phyloP scores from a whole-genome alignment of 2,797 vertebrate genomes.

The Sebastes variabilis region DNA sequence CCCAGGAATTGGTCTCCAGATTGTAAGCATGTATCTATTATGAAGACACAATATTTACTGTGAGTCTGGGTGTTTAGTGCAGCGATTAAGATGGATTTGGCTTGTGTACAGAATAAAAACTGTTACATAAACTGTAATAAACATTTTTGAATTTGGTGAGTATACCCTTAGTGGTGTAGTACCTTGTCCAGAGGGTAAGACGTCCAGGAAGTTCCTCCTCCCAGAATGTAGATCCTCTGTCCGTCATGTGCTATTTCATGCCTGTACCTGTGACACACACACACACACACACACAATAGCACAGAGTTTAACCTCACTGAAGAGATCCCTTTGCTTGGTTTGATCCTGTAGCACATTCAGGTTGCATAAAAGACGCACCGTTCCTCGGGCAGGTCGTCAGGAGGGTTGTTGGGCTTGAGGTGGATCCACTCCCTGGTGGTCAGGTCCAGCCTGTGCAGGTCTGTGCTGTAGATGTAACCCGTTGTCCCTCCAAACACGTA shows the following conservation, averaged over 20 bases:
- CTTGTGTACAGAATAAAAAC: background rate
- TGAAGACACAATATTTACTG: background rate
- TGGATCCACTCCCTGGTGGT: conserved; percentile 96
- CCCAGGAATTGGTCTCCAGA: conserved; percentile 98
- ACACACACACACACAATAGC: background rate
- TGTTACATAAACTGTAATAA: background rate
- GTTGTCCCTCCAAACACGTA: conserved; percentile 99
- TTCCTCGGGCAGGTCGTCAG: conserved; percentile 95
- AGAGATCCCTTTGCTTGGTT: background rate
- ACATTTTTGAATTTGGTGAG: background rate
- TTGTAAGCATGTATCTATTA: conserved; percentile 96
- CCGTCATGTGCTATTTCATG: conserved; percentile 98
- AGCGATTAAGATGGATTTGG: background rate
- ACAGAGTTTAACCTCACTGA: background rate
- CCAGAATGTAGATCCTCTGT: conserved; percentile 95
- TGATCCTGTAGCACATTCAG: background rate
- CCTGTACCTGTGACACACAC: conserved; percentile 86
- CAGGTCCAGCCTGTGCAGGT: conserved; percentile 95
- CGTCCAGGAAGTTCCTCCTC: conserved; percentile 98
- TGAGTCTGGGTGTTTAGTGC: background rate
- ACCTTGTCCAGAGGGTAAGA: conserved; percentile 98
- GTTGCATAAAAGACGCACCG: conserved; percentile 75
- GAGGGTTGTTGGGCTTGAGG: conserved; percentile 95
- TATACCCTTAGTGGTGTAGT: background rate
- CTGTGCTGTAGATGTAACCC: conserved; percentile 97